phyloP scores from a whole-genome alignment of 2,797 vertebrate genomes.

The Pitangus sulphuratus region DNA sequence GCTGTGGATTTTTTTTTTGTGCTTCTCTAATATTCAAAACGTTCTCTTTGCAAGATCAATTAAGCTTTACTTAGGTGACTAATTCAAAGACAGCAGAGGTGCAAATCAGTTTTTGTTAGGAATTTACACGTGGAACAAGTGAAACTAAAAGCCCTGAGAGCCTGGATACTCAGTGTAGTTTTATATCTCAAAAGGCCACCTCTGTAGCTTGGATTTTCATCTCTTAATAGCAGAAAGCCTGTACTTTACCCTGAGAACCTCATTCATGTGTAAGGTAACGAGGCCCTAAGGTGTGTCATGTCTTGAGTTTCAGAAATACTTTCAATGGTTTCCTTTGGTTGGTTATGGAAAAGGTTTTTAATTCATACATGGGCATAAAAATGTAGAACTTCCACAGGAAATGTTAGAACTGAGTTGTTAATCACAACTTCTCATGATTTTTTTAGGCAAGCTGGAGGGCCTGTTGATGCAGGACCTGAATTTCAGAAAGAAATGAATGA shows the following conservation, averaged over 20 bases:
- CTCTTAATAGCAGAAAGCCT: not conserved
- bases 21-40: not conserved
- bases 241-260: not conserved
- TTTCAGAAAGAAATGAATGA: slow-evolving; percentile 88
- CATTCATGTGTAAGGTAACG: not conserved
- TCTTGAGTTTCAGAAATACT: not conserved
- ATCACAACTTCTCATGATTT: not conserved
- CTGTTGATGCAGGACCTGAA: slow-evolving; percentile 84
- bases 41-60: not conserved
- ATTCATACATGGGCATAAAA: not conserved
- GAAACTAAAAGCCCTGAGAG: not conserved
- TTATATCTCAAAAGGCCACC: not conserved
- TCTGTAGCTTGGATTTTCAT: not conserved
- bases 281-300: not conserved
- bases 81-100: not conserved
- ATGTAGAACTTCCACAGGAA: not conserved
- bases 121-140: not conserved
- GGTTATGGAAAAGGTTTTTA: not conserved
- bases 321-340: not conserved
- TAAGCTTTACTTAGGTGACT: not conserved
- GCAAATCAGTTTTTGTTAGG: not conserved
- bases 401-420: not conserved
- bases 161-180: not conserved
- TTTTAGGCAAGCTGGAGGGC: slow-evolving; percentile 82
- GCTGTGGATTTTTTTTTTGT: accelerated